phyloP scores from a whole-genome alignment of 1,140 invertebrate species.

The Lepidurus packardi region DNA sequence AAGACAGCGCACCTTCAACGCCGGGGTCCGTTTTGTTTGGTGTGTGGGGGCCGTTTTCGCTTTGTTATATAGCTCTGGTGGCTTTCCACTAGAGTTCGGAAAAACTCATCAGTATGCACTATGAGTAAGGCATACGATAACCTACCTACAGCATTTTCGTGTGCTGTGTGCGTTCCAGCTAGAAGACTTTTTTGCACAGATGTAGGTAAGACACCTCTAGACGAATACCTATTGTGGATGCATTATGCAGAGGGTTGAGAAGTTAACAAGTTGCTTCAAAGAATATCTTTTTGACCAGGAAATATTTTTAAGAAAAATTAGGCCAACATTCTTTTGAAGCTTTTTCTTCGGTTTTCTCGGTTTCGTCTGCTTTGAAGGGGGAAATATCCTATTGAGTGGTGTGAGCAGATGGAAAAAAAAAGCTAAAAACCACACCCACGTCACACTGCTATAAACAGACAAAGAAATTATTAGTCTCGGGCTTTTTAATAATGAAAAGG shows the following conservation, averaged over 20 bases:
- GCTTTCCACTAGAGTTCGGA: neutral
- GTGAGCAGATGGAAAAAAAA: neutral
- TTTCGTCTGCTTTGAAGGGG: neutral
- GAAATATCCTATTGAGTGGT: neutral
- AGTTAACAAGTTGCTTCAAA: too few species aligned
- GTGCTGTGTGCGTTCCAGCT: neutral
- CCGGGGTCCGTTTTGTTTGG: too few species aligned
- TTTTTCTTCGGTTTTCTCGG: neutral
- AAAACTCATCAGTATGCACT: conserved; percentile 11
- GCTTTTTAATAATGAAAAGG: neutral
- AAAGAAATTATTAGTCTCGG: neutral
- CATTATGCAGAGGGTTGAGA: too few species aligned
- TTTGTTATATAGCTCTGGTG: neutral
- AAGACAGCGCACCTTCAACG: too few species aligned
- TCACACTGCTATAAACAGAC: neutral
- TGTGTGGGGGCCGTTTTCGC: too few species aligned
- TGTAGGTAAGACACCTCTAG: too few species aligned
- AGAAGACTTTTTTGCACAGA: neutral
- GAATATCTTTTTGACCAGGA: neutral
- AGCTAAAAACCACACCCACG: neutral
- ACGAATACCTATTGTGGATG: too few species aligned
- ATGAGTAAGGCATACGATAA: neutral
- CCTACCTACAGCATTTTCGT: neutral
- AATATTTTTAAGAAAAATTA: neutral
- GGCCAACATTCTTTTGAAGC: neutral